Evolutionary conservation across 92 coral and sea anemone species (phyloP).

Genomic region (Heteractis magnifica): DNA sequence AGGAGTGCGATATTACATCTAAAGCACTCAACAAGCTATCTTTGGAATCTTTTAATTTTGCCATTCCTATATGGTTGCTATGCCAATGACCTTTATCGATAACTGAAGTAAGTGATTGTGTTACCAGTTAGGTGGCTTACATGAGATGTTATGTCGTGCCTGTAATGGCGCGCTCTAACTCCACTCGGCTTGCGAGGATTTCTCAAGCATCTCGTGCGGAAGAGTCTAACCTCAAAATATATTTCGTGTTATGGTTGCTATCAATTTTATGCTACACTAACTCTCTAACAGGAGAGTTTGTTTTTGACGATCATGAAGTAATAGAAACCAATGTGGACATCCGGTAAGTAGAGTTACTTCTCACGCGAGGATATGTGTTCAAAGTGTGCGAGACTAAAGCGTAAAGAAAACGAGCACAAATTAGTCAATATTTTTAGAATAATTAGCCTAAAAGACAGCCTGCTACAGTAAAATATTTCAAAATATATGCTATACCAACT

Average conservation of each 20-base stretch:
- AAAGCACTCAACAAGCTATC: not conserved
- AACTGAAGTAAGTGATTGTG: not conserved
- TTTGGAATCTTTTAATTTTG: not conserved
- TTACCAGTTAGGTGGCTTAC: not conserved
- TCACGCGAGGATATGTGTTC: not conserved
- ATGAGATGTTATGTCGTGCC: not conserved
- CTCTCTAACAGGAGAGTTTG: slow-evolving; percentile 69
- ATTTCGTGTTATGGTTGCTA: slow-evolving; percentile 34
- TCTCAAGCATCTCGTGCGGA: not conserved
- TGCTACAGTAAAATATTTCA: not conserved
- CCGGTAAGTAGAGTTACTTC: slow-evolving; percentile 42
- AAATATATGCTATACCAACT: not conserved
- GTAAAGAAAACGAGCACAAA: not conserved
- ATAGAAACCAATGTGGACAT: slow-evolving; percentile 71
- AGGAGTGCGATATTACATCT: not conserved
- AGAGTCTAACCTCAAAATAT: not conserved
- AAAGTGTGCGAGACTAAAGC: not conserved
- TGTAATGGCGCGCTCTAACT: slow-evolving; percentile 29
- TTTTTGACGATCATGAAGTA: slow-evolving; percentile 79
- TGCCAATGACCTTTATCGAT: not conserved
- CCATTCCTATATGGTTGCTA: not conserved
- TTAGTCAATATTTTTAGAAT: not conserved
- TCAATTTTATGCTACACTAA: slow-evolving; percentile 61
- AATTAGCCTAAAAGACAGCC: not conserved
- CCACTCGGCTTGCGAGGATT: not conserved